Evolutionary conservation across 2,888 invertebrate genomes (phyloP).

Genomic region (Drosophila engyochracea): DNA sequence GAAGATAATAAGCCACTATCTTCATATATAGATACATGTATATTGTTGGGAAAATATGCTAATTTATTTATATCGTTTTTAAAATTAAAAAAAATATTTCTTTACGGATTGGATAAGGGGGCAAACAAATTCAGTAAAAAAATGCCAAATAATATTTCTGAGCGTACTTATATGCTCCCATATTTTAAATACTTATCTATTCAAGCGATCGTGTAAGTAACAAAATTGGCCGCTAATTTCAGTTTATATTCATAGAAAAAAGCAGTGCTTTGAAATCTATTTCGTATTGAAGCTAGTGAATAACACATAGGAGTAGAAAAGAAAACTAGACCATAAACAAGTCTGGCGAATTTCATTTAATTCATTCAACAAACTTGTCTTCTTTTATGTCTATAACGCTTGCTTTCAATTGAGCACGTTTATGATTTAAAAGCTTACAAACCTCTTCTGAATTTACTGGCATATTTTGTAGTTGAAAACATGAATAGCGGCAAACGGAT

Average conservation of each 20-base stretch:
- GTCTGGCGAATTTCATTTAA: background rate
- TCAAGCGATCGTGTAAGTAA: background rate
- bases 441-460: slow-evolving; percentile 4
- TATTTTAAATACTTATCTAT: background rate
- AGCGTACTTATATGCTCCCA: background rate
- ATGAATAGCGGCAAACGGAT: slow-evolving; percentile 7
- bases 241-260: background rate
- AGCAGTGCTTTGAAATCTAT: background rate
- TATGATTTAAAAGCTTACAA: background rate
- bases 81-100: background rate
- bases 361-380: slow-evolving; percentile 5
- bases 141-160: background rate
- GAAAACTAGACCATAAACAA: background rate
- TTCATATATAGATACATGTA: background rate
- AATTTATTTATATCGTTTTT: background rate
- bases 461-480: slow-evolving; percentile 3
- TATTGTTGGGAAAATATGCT: background rate
- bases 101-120: fast-evolving
- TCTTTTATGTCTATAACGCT: background rate
- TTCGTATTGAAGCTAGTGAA: background rate
- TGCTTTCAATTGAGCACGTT: slow-evolving; percentile 1
- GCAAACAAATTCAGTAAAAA: background rate
- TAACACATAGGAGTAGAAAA: background rate
- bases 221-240: background rate
- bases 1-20: background rate